Evolutionary conservation across 2,888 invertebrate genomes (phyloP), one percentile per base, ranked within the genome.

Genomic region (Pandemis corylana): DNA sequence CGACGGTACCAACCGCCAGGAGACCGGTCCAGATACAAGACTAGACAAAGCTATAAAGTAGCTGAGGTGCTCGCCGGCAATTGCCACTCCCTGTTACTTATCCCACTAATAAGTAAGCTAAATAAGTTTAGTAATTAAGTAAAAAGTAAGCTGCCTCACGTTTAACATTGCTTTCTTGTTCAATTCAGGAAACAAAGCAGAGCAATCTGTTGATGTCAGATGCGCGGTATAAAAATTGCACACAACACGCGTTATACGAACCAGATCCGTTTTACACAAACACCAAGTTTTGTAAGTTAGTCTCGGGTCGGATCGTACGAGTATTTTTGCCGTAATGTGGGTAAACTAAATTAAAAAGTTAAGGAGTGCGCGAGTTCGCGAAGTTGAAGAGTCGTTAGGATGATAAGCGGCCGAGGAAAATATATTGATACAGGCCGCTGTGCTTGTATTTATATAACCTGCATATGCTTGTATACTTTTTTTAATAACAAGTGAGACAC

Each of bases 301-400:
- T 20, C n/a, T 51, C 51, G n/a, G n/a, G 51, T 63, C 41, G 63
- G 63, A 42, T 63, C 63, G 41, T 42, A 28, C 59, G 28, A 59
- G 59, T 59, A 59, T 59, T 59, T 59, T 59, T 59, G 59, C 12
- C 59, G 28, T 59, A 59, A 59, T 28, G 59, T 59, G 59, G 20
- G 59, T 59, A 59, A 59, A 59, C 59, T 59, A 28, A 59, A 59
- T 59, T 44, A 64, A 42, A 44, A 44, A 64, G 44, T 44, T 44
- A 41, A 44, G 44, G 20, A 12, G 5, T 5, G 9, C 64, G 36
- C 15, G 41, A 44, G 64, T 44, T 20, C 7, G 42, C 15, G 4
- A 12, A 64, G 64, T 64, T 64, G 64, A 64, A 64, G 64, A 44
- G 64, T 64, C 41, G 64, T 64, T 64, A 64, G 44, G 44, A 20